Conservation (phyloP, 2,888 invertebrate species). For the Leptopilina syphax region DNA sequence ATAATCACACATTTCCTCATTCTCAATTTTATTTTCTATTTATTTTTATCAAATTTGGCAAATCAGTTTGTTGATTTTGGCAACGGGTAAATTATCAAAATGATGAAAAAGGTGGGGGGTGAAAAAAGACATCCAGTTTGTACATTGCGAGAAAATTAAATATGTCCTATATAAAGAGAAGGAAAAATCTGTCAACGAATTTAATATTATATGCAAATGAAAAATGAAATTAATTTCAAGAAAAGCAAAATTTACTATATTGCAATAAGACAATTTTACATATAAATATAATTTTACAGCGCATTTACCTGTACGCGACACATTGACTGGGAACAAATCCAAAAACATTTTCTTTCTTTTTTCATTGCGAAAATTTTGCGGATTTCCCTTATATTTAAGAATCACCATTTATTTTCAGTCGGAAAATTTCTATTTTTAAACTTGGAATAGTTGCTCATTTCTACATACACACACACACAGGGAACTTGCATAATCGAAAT, state of each 20-base stretch:
- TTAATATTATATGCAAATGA: not conserved
- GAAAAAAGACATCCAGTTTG: not conserved
- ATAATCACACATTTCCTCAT: no score
- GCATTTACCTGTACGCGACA: slow-evolving; percentile 21
- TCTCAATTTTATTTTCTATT: no score
- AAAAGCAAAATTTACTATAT: not conserved
- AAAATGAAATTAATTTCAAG: not conserved
- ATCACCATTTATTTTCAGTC: slow-evolving; percentile 17
- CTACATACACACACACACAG: not conserved
- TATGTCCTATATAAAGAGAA: not conserved
- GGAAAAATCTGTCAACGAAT: slow-evolving; percentile 17
- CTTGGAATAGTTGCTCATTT: slow-evolving; percentile 5
- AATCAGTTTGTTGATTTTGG: not conserved
- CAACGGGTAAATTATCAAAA: not conserved
- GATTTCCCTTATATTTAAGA: slow-evolving; percentile 17
- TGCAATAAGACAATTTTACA: not conserved
- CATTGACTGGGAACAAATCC: slow-evolving; percentile 29
- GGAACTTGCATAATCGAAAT: slow-evolving; percentile 7
- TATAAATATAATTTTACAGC: not conserved
- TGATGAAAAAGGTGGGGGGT: not conserved
- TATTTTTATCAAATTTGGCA: slow-evolving; percentile 5
- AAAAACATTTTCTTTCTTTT: slow-evolving; percentile 13
- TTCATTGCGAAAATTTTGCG: not conserved
- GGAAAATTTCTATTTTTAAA: slow-evolving; percentile 14
- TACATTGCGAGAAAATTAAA: not conserved